Percentiles rank a stretch among this genome's conserved stretches.
Conservation (phyloP, 2,888 invertebrate genomes). For the Dynastes tityus region DNA sequence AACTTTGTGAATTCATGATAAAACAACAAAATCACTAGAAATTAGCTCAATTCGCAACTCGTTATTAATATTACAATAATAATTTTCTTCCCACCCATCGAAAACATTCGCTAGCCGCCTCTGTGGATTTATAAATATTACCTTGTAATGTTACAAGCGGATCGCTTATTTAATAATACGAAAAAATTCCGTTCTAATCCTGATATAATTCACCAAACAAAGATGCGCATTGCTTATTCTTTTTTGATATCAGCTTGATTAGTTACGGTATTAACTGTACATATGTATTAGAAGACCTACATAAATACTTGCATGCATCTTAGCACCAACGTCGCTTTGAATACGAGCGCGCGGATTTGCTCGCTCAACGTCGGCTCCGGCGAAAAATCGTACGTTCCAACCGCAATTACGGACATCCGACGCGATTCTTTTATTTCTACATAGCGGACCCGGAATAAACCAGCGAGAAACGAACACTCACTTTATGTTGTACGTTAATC, state of each 20-base stretch:
- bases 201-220: background rate
- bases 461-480: constrained; percentile 16
- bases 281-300: background rate
- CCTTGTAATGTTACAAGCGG: too few relatives aligned
- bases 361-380: background rate
- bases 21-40: too few relatives aligned
- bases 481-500: constrained; percentile 14
- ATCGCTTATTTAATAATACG: too few relatives aligned
- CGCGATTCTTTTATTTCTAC: constrained; percentile 17
- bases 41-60: too few relatives aligned
- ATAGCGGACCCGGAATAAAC: constrained; percentile 27
- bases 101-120: too few relatives aligned
- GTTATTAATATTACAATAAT: too few relatives aligned
- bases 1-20: too few relatives aligned
- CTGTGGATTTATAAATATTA: too few relatives aligned
- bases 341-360: background rate
- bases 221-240: background rate
- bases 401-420: constrained; percentile 19
- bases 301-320: constrained; percentile 3
- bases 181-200: background rate
- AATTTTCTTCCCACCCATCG: too few relatives aligned
- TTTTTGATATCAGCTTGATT: background rate
- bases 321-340: background rate
- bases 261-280: constrained; percentile 13
- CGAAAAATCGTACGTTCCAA: background rate